A percentile compares a stretch with the other conserved stretches of the same genome.
These are phyloP conservation scores for Ennomos fuscantarius DNA, from an alignment of 2,888 invertebrate species.

Conservation along the genomic window DNA sequence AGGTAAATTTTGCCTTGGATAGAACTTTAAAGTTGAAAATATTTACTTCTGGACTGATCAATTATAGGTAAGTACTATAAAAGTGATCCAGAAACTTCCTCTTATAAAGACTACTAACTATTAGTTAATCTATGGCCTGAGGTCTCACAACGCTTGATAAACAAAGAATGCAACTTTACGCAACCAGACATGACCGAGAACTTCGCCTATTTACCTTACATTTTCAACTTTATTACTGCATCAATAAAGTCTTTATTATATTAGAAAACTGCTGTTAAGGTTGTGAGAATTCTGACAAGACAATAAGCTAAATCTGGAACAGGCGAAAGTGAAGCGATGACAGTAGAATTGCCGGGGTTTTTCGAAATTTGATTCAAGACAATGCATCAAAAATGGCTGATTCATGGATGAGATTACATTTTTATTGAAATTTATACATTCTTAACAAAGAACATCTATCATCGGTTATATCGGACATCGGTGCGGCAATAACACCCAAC, in stretches of 20 bases:
- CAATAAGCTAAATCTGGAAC: constrained; percentile 55
- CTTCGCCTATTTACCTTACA: constrained; percentile 28
- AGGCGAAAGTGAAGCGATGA: constrained; percentile 63
- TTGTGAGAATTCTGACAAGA: constrained; percentile 46
- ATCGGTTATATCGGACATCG: too few species aligned
- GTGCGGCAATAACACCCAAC: too few species aligned
- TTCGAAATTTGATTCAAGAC: constrained; percentile 35
- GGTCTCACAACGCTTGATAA: constrained; percentile 27
- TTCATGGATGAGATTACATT: too few species aligned
- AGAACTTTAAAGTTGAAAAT: too few species aligned
- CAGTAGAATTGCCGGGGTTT: constrained; percentile 46
- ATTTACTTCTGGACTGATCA: too few species aligned
- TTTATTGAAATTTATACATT: too few species aligned
- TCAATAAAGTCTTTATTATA: constrained; percentile 34
- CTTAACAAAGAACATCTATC: too few species aligned
- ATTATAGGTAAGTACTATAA: too few species aligned
- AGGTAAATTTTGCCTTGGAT: too few species aligned
- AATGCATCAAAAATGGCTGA: constrained; percentile 1
- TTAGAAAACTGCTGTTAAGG: constrained; percentile 36
- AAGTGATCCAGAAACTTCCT: too few species aligned
- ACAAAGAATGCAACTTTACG: constrained; percentile 37
- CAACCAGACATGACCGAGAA: constrained; percentile 41
- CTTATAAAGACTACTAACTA: too few species aligned
- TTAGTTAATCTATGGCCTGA: too few species aligned
- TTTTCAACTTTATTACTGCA: constrained; percentile 30